Evolutionary conservation across 2,888 invertebrate genomes (phyloP).

Genomic region (Orthosia cruda): DNA sequence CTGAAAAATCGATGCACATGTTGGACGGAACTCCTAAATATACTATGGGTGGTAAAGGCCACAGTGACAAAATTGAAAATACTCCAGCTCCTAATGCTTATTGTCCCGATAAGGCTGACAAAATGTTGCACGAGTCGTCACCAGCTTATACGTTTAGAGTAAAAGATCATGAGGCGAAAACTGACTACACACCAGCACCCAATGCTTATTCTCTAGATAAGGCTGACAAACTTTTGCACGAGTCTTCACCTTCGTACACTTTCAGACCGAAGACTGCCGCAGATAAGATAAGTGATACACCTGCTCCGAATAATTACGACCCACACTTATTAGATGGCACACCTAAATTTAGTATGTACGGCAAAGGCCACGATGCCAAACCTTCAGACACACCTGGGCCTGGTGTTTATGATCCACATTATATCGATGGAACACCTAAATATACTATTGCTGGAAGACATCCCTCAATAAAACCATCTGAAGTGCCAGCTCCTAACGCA

Average conservation of each 20-base stretch:
- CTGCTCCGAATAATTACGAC: slow-evolving; percentile 83
- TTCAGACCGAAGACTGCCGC: slow-evolving; percentile 84
- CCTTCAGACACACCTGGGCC: slow-evolving; percentile 92
- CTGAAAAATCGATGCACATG: slow-evolving; percentile 91
- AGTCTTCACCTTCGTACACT: slow-evolving; percentile 89
- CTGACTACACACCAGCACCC: slow-evolving; percentile 89
- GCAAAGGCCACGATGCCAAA: slow-evolving; percentile 86
- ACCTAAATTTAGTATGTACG: slow-evolving; percentile 91
- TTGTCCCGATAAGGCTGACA: slow-evolving; percentile 91
- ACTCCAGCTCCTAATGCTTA: slow-evolving; percentile 93
- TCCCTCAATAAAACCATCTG: slow-evolving; percentile 87
- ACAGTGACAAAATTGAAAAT: slow-evolving; percentile 88
- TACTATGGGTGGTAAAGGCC: slow-evolving; percentile 92
- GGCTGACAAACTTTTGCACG: slow-evolving; percentile 91
- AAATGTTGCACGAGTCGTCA: slow-evolving; percentile 89
- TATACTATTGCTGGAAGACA: slow-evolving; percentile 93
- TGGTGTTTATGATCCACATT: slow-evolving; percentile 92
- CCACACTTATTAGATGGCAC: slow-evolving; percentile 84
- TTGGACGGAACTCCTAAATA: slow-evolving; percentile 92
- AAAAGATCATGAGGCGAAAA: slow-evolving; percentile 83
- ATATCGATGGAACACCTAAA: slow-evolving; percentile 91
- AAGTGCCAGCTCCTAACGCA: slow-evolving; percentile 93
- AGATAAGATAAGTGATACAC: slow-evolving; percentile 92
- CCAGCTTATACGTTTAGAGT: slow-evolving; percentile 90
- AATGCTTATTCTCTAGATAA: slow-evolving; percentile 92